These are phyloP conservation scores for Trematomus loennbergii DNA, from an alignment of 2,113 vertebrate genomes.

Conservation along the genomic window DNA sequence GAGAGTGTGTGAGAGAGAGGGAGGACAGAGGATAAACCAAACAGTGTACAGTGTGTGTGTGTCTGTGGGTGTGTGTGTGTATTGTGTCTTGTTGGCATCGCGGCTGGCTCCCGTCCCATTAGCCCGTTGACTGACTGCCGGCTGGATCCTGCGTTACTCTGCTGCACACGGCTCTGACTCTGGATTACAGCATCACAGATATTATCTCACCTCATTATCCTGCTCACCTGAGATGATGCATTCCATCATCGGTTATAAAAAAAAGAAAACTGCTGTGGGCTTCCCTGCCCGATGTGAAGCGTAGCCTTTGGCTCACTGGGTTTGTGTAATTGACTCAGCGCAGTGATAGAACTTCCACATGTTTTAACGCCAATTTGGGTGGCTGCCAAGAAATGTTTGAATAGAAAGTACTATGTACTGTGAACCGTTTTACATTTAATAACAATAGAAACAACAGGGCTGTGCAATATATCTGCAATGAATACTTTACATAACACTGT, in stretches of 20 bases:
- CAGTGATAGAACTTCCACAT: neutral
- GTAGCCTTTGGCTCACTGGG: neutral
- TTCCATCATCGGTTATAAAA: constrained; percentile 37
- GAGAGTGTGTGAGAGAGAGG: neutral
- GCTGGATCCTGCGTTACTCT: constrained; percentile 31
- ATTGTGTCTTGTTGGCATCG: constrained; percentile 37
- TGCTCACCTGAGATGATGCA: constrained; percentile 49
- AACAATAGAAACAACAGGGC: too few relatives aligned
- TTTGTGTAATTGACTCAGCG: constrained; percentile 10
- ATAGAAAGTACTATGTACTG: neutral
- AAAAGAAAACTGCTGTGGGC: neutral
- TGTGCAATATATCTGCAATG: neutral
- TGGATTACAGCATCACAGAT: constrained; percentile 54
- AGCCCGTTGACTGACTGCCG: constrained; percentile 61
- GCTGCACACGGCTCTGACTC: constrained; percentile 43
- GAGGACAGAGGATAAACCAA: constrained; percentile 25
- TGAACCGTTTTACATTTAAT: neutral
- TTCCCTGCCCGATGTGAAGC: constrained; percentile 8
- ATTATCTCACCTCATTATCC: constrained; percentile 66
- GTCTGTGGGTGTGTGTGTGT: constrained; percentile 4
- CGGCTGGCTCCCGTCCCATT: constrained; percentile 43
- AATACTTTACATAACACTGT: neutral
- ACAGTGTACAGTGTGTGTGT: neutral
- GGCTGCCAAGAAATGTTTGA: neutral
- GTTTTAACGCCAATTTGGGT: constrained; percentile 11